Conservation (phyloP, 2,113 vertebrate genomes). For the Falcunculus frontatus region DNA sequence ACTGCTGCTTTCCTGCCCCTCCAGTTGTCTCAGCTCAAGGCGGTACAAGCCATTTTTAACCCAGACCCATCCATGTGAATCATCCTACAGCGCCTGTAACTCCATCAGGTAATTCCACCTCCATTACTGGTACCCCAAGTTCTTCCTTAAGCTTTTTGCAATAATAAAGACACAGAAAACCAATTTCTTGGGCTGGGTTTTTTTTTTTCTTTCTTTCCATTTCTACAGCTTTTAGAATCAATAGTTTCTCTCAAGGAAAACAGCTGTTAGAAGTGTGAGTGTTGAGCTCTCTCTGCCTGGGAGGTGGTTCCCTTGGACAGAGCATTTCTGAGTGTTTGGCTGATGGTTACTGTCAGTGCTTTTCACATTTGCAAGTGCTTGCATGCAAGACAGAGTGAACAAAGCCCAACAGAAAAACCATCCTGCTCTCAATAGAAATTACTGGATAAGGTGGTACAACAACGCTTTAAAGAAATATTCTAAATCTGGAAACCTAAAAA, state of each 20-base stretch:
- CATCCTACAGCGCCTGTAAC: background rate
- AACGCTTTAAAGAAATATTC: background rate
- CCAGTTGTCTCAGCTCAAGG: background rate
- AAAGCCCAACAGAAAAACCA: background rate
- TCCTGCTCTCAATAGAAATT: background rate
- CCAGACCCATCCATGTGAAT: background rate
- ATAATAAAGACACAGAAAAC: background rate
- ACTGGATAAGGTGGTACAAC: background rate
- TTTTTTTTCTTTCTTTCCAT: background rate
- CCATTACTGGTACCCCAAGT: background rate
- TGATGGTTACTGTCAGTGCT: background rate
- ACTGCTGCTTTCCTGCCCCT: background rate
- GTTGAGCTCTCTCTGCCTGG: background rate
- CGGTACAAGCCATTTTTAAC: background rate
- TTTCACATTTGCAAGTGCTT: background rate
- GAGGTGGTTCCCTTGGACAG: background rate
- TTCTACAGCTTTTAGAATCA: background rate
- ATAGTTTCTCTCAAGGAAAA: background rate
- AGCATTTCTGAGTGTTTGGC: background rate
- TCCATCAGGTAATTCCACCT: background rate
- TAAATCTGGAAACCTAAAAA: background rate
- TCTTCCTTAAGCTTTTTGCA: background rate
- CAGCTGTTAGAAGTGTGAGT: background rate
- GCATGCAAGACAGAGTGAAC: background rate
- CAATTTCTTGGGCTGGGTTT: background rate